Evolutionary conservation across 1,140 invertebrate genomes (phyloP), one percentile per base, ranked within the genome.

Genomic region (Dysdera silvatica): DNA sequence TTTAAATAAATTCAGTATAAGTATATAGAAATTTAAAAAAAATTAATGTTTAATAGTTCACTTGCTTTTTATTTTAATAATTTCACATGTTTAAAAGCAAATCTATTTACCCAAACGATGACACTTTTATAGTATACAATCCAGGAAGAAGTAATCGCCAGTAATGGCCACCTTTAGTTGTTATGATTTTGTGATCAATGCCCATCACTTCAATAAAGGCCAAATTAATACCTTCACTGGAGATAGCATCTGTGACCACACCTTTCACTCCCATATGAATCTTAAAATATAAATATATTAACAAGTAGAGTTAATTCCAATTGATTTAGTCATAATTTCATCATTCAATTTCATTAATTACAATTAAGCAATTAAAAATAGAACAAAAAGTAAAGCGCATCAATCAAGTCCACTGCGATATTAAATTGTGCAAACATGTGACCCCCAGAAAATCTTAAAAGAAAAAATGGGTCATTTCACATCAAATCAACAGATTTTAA

Each of bases 241-340:
- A 66, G 18, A 12, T 10, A 23, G 33, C 31, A 68, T 77, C 71
- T 6, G 57, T 56, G 18, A 75, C 69, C 49, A 69, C 73, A 68
- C 89, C 89, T 78, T 88, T 87, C 16, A 92, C 82, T 28, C 91
- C 93, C 68, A 87, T 85, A 71, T 97, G 88, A 5, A 84, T 83
- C 77, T 72, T 54, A 20, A 67, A 59, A 18, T n/a, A n/a, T n/a
- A n/a, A n/a, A n/a, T n/a, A n/a, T n/a, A n/a, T n/a, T n/a, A n/a
- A n/a, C n/a, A n/a, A n/a, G n/a, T n/a, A n/a, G n/a, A n/a, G n/a
- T n/a, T n/a, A n/a, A n/a, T n/a, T n/a, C n/a, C n/a, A n/a, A n/a
- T n/a, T n/a, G n/a, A n/a, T n/a, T n/a, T n/a, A n/a, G n/a, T n/a
- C n/a, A n/a, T n/a, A n/a, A n/a, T n/a, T n/a, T n/a, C n/a, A n/a